These are phyloP conservation scores for Shargacucullia verbasci DNA, from an alignment of 2,888 invertebrate genomes.

Conservation along the genomic window DNA sequence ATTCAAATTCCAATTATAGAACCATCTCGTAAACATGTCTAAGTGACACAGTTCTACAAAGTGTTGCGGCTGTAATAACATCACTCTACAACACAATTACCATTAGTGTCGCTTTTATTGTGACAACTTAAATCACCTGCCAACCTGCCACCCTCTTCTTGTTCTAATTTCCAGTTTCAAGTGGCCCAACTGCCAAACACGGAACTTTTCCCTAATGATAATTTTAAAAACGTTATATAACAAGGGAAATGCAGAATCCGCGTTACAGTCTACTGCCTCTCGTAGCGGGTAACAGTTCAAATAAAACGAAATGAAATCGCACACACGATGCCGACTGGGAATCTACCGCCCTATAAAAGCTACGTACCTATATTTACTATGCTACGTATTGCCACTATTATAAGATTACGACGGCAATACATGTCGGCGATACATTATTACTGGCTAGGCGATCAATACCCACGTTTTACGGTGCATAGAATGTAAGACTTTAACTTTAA, in stretches of 20 bases:
- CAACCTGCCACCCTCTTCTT: conserved; percentile 59
- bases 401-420: conserved; percentile 68
- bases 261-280: conserved; percentile 58
- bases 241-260: conserved; percentile 47
- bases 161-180: conserved; percentile 55
- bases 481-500: conserved; percentile 1
- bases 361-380: conserved; percentile 59
- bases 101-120: conserved; percentile 66
- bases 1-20: conserved; percentile 41
- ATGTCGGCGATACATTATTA: conserved; percentile 66
- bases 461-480: conserved; percentile 14
- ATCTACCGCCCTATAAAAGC: conserved; percentile 61
- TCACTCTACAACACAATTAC: conserved; percentile 64
- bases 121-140: conserved; percentile 66
- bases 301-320: conserved; percentile 77
- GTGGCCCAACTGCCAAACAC: conserved; percentile 43
- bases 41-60: conserved; percentile 54
- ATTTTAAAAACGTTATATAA: conserved; percentile 55
- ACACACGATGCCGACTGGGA: conserved; percentile 60
- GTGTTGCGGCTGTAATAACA: conserved; percentile 55
- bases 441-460: conserved; percentile 59
- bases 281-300: conserved; percentile 65
- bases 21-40: conserved; percentile 51
- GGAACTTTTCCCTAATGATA: conserved; percentile 55
- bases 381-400: conserved; percentile 65